Evolutionary conservation across 2,113 vertebrate species (phyloP).

Genomic region (Puntigrus tetrazona): DNA sequence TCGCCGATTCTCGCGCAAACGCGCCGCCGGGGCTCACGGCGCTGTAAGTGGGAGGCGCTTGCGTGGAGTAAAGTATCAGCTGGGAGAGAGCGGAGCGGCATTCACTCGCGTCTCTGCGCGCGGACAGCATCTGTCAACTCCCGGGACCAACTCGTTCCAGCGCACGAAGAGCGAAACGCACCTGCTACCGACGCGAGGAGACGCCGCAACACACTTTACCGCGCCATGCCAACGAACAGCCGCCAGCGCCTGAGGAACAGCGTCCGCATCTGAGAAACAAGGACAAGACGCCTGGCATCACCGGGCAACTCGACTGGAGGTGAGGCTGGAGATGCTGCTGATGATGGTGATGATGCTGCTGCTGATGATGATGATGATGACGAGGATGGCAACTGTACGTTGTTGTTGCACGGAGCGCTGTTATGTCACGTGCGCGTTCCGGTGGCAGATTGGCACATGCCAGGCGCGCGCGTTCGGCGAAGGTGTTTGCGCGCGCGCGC

Average conservation of each 20-base stretch:
- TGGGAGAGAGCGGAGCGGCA: conserved; percentile 68
- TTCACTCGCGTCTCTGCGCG: conserved; percentile 53
- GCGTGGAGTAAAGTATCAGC: conserved; percentile 73
- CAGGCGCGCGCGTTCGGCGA: background rate
- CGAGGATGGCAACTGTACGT: background rate
- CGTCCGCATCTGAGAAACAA: conserved; percentile 65
- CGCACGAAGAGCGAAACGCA: conserved; percentile 41
- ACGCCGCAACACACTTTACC: conserved; percentile 36
- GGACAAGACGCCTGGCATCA: conserved; percentile 66
- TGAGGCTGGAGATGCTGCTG: conserved; percentile 61
- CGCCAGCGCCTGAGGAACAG: conserved; percentile 67
- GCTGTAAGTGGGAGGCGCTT: conserved; percentile 21
- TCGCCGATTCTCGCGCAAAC: conserved; percentile 63
- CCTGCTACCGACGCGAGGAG: conserved; percentile 31
- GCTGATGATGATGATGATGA: background rate
- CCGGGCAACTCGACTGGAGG: conserved; percentile 68
- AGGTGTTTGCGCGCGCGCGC: conserved; percentile 55
- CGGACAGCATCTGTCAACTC: conserved; percentile 58
- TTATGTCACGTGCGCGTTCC: conserved; percentile 22
- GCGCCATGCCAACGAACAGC: conserved; percentile 65
- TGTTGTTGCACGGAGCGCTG: background rate
- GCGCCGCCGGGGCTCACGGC: background rate
- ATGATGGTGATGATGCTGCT: conserved; percentile 26
- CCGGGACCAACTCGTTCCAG: conserved; percentile 53
- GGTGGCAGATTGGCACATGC: background rate